These are phyloP conservation scores for Coregonus ussuriensis DNA, from an alignment of 2,797 vertebrate genomes.

Conservation along the genomic window DNA sequence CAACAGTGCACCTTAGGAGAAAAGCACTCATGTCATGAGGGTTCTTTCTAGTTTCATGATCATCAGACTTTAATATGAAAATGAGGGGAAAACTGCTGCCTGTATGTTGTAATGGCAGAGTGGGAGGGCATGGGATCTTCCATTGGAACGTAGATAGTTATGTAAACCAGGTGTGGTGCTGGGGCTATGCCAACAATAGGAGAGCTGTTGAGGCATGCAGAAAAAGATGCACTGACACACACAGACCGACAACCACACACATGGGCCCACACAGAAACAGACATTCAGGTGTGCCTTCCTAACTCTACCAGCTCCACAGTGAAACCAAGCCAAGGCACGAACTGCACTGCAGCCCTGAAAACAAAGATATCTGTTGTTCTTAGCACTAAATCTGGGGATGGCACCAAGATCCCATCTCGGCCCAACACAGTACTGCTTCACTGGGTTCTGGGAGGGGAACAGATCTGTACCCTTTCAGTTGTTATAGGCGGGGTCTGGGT, in stretches of 20 bases:
- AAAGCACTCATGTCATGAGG: not conserved
- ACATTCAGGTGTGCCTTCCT: not conserved
- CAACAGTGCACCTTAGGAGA: not conserved
- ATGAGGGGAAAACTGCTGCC: not conserved
- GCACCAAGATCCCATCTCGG: conserved; percentile 13
- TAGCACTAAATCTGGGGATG: conserved; percentile 6
- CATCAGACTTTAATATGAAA: not conserved
- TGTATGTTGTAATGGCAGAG: not conserved
- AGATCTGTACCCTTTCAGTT: not conserved
- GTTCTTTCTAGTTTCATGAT: not conserved
- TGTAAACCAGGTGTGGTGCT: conserved; percentile 3
- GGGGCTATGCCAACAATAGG: not conserved
- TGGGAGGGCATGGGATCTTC: not conserved
- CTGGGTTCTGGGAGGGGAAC: conserved; percentile 5
- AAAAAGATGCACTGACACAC: not conserved
- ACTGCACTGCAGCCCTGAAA: not conserved
- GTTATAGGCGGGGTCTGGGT: not conserved
- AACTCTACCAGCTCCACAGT: conserved; percentile 1
- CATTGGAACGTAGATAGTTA: not conserved
- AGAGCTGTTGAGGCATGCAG: not conserved
- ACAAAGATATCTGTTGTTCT: conserved; percentile 37
- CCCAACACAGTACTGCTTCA: conserved; percentile 8
- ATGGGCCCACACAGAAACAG: not conserved
- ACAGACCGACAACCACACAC: not conserved
- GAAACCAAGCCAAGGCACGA: not conserved